Base-by-base conservation (phyloP, 2,113 vertebrate species). In the Barbus barbus region DNA sequence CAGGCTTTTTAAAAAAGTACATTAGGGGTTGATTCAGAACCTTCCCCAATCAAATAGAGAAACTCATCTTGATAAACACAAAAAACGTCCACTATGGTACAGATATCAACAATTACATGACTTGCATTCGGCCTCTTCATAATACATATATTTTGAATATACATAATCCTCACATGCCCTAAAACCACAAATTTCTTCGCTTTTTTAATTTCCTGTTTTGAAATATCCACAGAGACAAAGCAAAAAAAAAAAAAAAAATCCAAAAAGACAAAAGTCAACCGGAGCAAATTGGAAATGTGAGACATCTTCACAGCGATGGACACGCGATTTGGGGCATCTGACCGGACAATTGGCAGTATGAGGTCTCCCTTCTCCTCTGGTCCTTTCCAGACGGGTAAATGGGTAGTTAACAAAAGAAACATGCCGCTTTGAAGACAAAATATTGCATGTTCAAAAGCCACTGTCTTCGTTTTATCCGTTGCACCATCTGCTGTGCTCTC, bases 31-130 rank as follows among this genome's bases (percentile, higher is more conserved):
- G 22, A 77, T 61, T 83, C 80, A 44, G 33, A 61, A 36, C 20
- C 82, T 78, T 86, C 84, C 58, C 74, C 60, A 36, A 82, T 90
- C 89, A 86, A 90, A 92, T 88, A 90, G 83, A 90, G 76, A 85
- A 86, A 88, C 77, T 86, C 87, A 85, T 88, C 87, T 86, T 72
- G 89, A 88, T 91, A 89, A 90, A 90, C 88, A 81, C 77, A 72
- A 87, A 90, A 92, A 92, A 89, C 87, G 73, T 92, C 91, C 85
- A 88, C 90, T 90, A 92, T 92, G 90, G 89, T 90, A 93, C 91
- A 94, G 85, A 90, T 92, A 92, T 91, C 76, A 89, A 90, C 89
- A 90, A 90, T 90, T 91, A 90, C 89, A 92, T 83, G 87, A 87
- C 88, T 92, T 92, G 92, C 92, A 93, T 93, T 93, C 87, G 82